These are phyloP conservation scores for Biston stratarius DNA, from an alignment of 2,888 invertebrate genomes.

Conservation along the genomic window DNA sequence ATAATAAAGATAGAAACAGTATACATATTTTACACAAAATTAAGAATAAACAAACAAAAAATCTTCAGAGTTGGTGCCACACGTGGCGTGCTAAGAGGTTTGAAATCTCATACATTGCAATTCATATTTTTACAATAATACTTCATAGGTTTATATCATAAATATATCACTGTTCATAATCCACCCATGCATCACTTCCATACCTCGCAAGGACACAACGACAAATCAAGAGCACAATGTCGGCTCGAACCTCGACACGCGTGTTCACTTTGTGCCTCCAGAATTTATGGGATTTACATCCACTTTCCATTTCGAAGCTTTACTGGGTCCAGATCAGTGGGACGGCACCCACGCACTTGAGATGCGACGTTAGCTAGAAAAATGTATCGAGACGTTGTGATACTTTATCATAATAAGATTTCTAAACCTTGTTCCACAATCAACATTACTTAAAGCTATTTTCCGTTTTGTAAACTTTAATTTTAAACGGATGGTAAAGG, in stretches of 20 bases:
- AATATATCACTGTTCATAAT: not conserved
- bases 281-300: conserved; percentile 43
- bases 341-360: conserved; percentile 58
- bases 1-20: too few species aligned
- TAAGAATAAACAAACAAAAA: too few species aligned
- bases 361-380: conserved; percentile 25
- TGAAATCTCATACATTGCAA: too few species aligned
- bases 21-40: too few species aligned
- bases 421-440: not conserved
- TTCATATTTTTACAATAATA: too few species aligned
- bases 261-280: conserved; percentile 41
- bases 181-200: conserved; percentile 22
- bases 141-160: too few species aligned
- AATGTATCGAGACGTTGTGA: not conserved
- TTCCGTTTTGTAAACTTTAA: too few species aligned
- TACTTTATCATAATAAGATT: not conserved
- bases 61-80: too few species aligned
- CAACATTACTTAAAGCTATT: too few species aligned
- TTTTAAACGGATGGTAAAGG: too few species aligned
- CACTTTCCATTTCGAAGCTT: conserved; percentile 54
- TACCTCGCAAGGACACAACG: conserved; percentile 21
- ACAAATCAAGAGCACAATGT: conserved; percentile 36
- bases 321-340: conserved; percentile 45
- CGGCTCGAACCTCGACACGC: conserved; percentile 27
- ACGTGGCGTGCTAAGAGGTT: too few species aligned